Evolutionary conservation across 1,140 invertebrate genomes (phyloP), one percentile per base, ranked within the genome.

Genomic region (Atta cephalotes): DNA sequence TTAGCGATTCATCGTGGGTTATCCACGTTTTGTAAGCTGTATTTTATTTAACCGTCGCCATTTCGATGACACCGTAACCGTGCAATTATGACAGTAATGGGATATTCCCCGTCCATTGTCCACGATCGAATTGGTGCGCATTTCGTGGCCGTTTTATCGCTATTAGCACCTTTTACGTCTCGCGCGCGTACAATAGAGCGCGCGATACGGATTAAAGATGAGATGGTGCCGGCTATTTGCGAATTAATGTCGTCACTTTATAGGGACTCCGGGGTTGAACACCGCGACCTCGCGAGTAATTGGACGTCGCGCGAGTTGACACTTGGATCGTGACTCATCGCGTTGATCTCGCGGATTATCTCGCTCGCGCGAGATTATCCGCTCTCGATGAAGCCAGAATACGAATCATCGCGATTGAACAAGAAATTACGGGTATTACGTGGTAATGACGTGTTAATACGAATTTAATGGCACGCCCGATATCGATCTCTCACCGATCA

Each of bases 261-360:
- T 90, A 88, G 89, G 77, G 87, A 82, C 82, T 21, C 58, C 87
- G 88, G 89, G 93, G 92, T 93, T 92, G 93, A 92, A 21, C 87
- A 90, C 76, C 91, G 72, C 86, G 92, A 93, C 92, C 92, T 88
- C 84, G 87, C 77, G 49, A 88, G 88, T 91, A 89, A 92, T 92
- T 90, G 92, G 87, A 92, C 88, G 88, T 90, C 85, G 90, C 88
- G 90, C 87, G 53, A 84, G 81, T 81, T 86, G 87, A 76, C 89
- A 91, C 90, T 92, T 91, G 10, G 85, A 85, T 89, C 68, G 87
- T 93, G 92, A 93, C 90, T 93, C 92, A 93, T 90, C 91, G 91
- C 51, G 51, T n/a, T 16, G 71, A 14, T 14, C 49, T 51, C 60
- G 82, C 87, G 87, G 72, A 91, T 92, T 93, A 92, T 91, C 78